These are phyloP conservation scores for Epinephelus moara DNA, from an alignment of 2,113 vertebrate species.

Conservation along the genomic window DNA sequence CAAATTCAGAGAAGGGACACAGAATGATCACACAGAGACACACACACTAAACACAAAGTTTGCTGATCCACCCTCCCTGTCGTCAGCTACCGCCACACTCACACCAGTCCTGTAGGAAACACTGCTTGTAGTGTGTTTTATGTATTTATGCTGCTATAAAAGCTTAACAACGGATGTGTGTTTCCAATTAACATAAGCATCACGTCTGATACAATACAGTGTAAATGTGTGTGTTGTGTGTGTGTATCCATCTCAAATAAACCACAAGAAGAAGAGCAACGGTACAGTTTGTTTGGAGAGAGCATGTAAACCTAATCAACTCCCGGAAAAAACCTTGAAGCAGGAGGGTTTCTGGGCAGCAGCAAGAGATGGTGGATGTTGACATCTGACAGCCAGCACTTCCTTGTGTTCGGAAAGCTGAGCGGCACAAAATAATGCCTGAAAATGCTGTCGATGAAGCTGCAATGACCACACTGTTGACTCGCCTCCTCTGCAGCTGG, in stretches of 20 bases:
- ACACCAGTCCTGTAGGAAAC: too few species aligned
- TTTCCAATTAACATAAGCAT: neutral
- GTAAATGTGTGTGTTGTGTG: neutral
- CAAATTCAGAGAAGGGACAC: too few species aligned
- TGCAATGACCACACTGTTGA: constrained; percentile 24
- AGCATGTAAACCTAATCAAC: constrained; percentile 12
- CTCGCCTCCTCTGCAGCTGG: constrained; percentile 23
- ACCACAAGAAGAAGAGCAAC: neutral
- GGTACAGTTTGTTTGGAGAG: neutral
- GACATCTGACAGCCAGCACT: constrained; percentile 30
- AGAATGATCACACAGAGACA: too few species aligned
- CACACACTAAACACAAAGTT: too few species aligned
- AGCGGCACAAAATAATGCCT: constrained; percentile 2
- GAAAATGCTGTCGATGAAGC: constrained; percentile 11
- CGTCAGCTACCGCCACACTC: too few species aligned
- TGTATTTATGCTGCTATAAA: neutral
- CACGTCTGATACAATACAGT: neutral
- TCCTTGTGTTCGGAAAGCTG: constrained; percentile 6
- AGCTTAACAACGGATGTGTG: neutral
- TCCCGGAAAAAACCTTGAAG: neutral
- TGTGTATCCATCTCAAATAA: constrained; percentile 7
- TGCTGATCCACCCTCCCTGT: too few species aligned
- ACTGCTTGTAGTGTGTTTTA: neutral
- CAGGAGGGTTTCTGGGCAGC: neutral
- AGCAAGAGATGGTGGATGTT: constrained; percentile 9